Evolutionary conservation across 2,113 vertebrate species (phyloP).

Genomic region (Nipponia nippon): DNA sequence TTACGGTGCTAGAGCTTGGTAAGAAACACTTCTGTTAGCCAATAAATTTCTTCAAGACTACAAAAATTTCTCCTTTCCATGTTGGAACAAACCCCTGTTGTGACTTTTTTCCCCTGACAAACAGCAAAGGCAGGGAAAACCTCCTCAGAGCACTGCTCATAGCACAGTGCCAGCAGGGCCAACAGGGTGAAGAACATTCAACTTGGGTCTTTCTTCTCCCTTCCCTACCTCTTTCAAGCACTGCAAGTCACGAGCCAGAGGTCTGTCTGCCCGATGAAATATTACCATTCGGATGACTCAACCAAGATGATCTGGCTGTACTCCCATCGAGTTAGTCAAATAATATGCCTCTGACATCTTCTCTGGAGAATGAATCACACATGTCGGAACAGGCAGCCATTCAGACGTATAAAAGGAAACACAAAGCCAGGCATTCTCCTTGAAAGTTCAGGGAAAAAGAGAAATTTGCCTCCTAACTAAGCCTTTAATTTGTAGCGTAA

Average conservation of each 20-base stretch:
- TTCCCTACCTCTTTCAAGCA: neutral
- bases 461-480: neutral
- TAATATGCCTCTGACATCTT: neutral
- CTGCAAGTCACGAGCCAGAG: fast-evolving
- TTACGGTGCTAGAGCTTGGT: neutral
- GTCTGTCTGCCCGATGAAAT: neutral
- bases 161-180: neutral
- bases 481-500: neutral
- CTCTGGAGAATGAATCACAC: neutral
- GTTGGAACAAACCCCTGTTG: neutral
- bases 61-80: neutral
- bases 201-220: neutral
- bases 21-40: neutral
- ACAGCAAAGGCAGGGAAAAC: neutral
- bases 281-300: neutral
- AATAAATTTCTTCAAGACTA: neutral
- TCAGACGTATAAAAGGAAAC: neutral
- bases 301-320: neutral
- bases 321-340: neutral
- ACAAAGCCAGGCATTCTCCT: neutral
- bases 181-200: neutral
- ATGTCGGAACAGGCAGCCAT: neutral
- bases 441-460: neutral
- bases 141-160: fast-evolving
- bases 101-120: neutral